Base-by-base conservation (phyloP, 30 jellyfish, hydroid and myxozoan species). In the Aurelia sp. region DNA sequence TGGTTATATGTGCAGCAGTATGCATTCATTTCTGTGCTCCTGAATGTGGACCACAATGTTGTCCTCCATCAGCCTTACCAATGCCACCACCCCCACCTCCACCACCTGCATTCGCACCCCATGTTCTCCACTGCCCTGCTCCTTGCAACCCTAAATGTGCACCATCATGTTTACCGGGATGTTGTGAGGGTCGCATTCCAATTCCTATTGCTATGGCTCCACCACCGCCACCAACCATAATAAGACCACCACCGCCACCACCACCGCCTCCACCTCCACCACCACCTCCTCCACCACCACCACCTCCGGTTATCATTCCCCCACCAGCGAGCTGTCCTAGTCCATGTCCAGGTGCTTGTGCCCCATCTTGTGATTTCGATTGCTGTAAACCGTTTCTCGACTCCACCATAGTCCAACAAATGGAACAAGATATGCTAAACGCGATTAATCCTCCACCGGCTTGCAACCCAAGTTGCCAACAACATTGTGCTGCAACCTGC, bases 381-480 rank as follows among this genome's bases (percentile, higher is more conserved):
- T 93, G 98, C 74, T 93, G 98, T 78, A 86, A 94, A 52, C 98
- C 98, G 11, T 93, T 84, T 87, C 86, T 93, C 20, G 98, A 93
- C 63, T 79, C 97, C 41, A 62, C 87, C 35, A 87, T 93, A 10
- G 98, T 93, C 18, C 95, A 85, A 19, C 96, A 93, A 61, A 92
- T 92, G 98, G 95, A 87, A 72, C 91, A 67, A 67, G 98, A 86
- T 41, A 72, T 87, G 92, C 18, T 80, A 10, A 84, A 89, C 48
- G 92, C 97, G 15, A 89, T 91, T 13, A 76, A 78, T 62, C 90
- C 89, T n/a, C 79, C 96, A 20, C 94, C 94, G 47, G 82, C 96
- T 16, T 80, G 93, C 47, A 90, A 88, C 66, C 92, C 97, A 37
- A 82, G 88, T 61, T 82, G 89, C 44, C 91, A 74, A 74, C 92